Percentiles rank a stretch among this genome's conserved stretches.
Evolutionary conservation across 2,797 vertebrate genomes (phyloP).

Genomic region (Sebastes iracundus): DNA sequence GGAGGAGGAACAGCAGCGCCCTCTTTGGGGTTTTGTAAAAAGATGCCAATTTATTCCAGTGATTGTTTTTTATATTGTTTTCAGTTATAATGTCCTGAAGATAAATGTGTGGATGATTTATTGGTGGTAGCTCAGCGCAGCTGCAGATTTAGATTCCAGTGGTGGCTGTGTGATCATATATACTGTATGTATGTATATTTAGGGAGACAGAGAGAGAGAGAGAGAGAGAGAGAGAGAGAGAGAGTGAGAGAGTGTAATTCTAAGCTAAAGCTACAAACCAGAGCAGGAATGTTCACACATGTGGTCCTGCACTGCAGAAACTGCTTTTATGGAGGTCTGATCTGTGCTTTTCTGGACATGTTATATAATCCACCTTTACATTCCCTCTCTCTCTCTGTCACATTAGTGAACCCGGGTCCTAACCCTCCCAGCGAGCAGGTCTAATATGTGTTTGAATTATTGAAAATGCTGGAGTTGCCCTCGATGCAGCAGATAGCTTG

Average conservation of each 20-base stretch:
- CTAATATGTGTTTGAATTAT: conserved; percentile 33
- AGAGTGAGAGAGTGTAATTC: not conserved
- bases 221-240: too few relatives aligned
- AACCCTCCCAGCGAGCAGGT: not conserved
- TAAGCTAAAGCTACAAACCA: not conserved
- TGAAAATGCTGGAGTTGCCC: conserved; percentile 11
- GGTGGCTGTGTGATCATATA: not conserved
- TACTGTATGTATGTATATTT: too few relatives aligned
- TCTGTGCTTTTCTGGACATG: not conserved
- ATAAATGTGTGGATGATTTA: not conserved
- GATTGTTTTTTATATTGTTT: not conserved
- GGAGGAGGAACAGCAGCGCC: too few relatives aligned
- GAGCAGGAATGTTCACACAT: not conserved
- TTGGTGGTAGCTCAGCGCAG: not conserved
- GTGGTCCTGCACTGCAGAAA: not conserved
- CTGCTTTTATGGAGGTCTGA: not conserved
- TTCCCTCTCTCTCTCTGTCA: not conserved
- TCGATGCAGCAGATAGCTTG: not conserved
- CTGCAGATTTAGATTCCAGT: not conserved
- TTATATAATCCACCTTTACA: conserved; percentile 11
- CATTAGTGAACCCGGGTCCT: not conserved
- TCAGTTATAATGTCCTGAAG: not conserved
- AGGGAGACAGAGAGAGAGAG: too few relatives aligned
- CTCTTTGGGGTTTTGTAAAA: not conserved
- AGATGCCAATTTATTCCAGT: not conserved